phyloP scores from a whole-genome alignment of 2,888 invertebrate genomes.

The Brenthis daphne region DNA sequence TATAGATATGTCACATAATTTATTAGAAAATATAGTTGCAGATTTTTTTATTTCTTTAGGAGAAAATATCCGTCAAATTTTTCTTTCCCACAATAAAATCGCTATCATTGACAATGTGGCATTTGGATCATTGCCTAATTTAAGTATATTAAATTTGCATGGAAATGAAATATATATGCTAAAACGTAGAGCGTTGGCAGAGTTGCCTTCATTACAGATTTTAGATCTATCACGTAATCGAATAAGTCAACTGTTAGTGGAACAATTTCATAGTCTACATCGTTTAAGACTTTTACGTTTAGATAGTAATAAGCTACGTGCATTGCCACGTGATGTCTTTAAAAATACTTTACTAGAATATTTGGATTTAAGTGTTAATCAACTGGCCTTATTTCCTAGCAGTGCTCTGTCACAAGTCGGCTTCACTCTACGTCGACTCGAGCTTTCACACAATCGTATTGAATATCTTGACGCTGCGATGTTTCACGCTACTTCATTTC shows the following conservation, averaged over 20 bases:
- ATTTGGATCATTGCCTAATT: constrained; percentile 49
- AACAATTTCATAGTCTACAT: constrained; percentile 79
- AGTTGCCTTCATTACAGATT: constrained; percentile 52
- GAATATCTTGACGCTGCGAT: constrained; percentile 92
- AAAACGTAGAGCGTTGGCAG: constrained; percentile 86
- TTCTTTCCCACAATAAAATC: constrained; percentile 83
- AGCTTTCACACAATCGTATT: constrained; percentile 87
- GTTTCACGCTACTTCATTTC: constrained; percentile 85
- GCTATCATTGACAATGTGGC: constrained; percentile 68
- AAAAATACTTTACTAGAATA: constrained; percentile 88
- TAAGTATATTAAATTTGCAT: constrained; percentile 79
- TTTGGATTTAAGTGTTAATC: constrained; percentile 88
- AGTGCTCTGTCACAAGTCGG: constrained; percentile 88
- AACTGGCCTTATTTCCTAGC: constrained; percentile 87
- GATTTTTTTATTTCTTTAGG: constrained; percentile 77
- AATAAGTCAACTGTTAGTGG: constrained; percentile 52
- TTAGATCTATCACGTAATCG: constrained; percentile 58
- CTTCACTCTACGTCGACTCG: constrained; percentile 87
- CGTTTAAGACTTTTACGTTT: constrained; percentile 86
- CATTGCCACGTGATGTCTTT: constrained; percentile 88
- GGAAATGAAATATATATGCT: constrained; percentile 85
- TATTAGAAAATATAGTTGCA: constrained; percentile 80
- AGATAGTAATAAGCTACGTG: constrained; percentile 85
- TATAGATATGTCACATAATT: constrained; percentile 86
- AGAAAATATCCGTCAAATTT: constrained; percentile 51